These are phyloP conservation scores for Peribatodes rhomboidaria DNA, from an alignment of 2,888 invertebrate species.

Conservation along the genomic window DNA sequence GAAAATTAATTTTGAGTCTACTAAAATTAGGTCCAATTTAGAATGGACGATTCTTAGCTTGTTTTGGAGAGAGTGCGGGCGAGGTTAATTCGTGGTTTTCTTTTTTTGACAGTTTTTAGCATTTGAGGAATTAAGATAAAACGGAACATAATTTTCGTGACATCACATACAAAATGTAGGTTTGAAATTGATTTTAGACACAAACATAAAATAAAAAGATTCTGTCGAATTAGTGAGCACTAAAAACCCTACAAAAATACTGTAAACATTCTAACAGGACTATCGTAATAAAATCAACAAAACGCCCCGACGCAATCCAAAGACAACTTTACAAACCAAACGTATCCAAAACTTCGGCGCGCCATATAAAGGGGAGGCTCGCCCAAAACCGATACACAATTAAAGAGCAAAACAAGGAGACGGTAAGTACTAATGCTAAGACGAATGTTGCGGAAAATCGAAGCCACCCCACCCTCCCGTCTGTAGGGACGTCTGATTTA, in stretches of 20 bases:
- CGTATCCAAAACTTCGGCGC: constrained; percentile 39
- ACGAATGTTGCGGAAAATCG: constrained; percentile 87
- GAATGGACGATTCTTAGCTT: constrained; percentile 34
- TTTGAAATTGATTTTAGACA: too few relatives aligned
- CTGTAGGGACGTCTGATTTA: constrained; percentile 83
- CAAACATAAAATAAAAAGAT: too few relatives aligned
- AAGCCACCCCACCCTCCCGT: constrained; percentile 65
- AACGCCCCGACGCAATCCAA: constrained; percentile 6
- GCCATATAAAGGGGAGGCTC: constrained; percentile 52
- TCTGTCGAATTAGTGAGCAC: background rate
- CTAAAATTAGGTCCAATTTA: constrained; percentile 44
- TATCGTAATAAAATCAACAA: background rate
- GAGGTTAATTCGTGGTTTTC: constrained; percentile 49
- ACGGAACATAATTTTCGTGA: too few relatives aligned
- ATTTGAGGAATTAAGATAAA: background rate
- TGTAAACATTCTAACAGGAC: background rate
- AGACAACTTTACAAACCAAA: constrained; percentile 31
- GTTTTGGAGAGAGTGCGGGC: constrained; percentile 49
- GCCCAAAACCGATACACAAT: constrained; percentile 81
- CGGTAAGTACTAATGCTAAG: constrained; percentile 83
- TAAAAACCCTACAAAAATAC: background rate
- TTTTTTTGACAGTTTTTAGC: constrained; percentile 18
- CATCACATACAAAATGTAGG: too few relatives aligned
- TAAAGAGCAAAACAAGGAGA: constrained; percentile 82
- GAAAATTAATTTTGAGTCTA: background rate